phyloP scores from a whole-genome alignment of 2,888 invertebrate species.

The Odontothrips loti region DNA sequence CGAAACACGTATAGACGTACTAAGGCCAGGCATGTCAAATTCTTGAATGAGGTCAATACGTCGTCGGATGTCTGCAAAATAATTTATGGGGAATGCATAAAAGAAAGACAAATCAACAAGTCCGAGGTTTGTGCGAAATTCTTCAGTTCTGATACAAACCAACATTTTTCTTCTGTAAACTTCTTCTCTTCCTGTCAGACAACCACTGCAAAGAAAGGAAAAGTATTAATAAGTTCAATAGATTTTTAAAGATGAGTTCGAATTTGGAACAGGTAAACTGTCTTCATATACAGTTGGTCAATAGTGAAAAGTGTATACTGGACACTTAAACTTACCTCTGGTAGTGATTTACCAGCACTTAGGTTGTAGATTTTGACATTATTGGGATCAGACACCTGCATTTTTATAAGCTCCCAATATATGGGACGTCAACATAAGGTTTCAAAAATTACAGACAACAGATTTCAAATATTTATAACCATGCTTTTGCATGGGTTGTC shows the following conservation, averaged over 20 bases:
- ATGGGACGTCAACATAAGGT: no score
- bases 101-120: slow-evolving; percentile 3
- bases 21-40: slow-evolving; percentile 97
- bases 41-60: slow-evolving; percentile 97
- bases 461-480: neutral
- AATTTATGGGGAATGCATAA: slow-evolving; percentile 31
- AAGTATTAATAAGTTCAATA: slow-evolving; percentile 35
- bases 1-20: slow-evolving; percentile 76
- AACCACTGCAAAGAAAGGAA: slow-evolving; percentile 65
- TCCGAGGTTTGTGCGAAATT: slow-evolving; percentile 33
- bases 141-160: slow-evolving; percentile 46
- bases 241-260: slow-evolving; percentile 30
- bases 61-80: slow-evolving; percentile 66
- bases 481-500: neutral
- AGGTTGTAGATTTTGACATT: slow-evolving; percentile 97
- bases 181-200: slow-evolving; percentile 74
- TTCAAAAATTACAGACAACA: neutral
- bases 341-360: slow-evolving; percentile 92
- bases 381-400: slow-evolving; percentile 92
- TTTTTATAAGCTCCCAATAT: slow-evolving; percentile 46
- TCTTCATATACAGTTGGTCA: neutral
- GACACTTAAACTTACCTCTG: slow-evolving; percentile 87
- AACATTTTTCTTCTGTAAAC: slow-evolving; percentile 79
- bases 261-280: slow-evolving; percentile 27
- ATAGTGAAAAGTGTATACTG: neutral